Evolutionary conservation across 2,797 vertebrate species (phyloP).

Genomic region (Sarcoramphus papa): DNA sequence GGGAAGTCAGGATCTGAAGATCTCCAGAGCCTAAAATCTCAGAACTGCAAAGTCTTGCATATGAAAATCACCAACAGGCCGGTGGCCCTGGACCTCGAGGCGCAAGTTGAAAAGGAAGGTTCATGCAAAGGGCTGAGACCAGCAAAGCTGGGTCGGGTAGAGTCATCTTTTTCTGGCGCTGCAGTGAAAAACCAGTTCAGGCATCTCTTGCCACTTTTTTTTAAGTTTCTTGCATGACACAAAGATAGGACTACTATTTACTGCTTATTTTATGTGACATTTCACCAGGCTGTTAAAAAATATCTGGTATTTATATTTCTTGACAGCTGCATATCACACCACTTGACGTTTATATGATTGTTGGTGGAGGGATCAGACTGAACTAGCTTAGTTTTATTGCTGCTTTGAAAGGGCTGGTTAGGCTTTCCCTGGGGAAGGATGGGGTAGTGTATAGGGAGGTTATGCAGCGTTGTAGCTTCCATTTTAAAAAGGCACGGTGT

Average conservation of each 20-base stretch:
- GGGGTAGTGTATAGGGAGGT: rapidly evolving
- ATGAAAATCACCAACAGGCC: rapidly evolving
- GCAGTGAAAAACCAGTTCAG: background rate
- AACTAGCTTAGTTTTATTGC: rapidly evolving
- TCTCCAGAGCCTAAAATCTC: background rate
- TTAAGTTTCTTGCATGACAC: background rate
- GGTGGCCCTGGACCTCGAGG: background rate
- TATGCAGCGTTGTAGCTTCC: rapidly evolving
- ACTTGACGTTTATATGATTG: rapidly evolving
- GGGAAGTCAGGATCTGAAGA: background rate
- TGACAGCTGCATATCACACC: background rate
- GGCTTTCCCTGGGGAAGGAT: background rate
- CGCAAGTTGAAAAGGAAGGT: background rate
- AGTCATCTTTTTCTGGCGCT: background rate
- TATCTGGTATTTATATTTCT: background rate
- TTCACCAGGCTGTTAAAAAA: background rate
- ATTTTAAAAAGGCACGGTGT: rapidly evolving
- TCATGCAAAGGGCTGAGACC: background rate
- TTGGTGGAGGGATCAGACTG: background rate
- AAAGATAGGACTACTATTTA: background rate
- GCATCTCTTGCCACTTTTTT: background rate
- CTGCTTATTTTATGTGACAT: background rate
- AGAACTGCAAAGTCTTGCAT: background rate
- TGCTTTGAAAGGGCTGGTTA: background rate
- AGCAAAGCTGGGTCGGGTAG: background rate